Percentiles rank a stretch among this genome's conserved stretches.
These are phyloP conservation scores for Euzetes globulus DNA, from an alignment of 2,888 invertebrate species.

Conservation along the genomic window DNA sequence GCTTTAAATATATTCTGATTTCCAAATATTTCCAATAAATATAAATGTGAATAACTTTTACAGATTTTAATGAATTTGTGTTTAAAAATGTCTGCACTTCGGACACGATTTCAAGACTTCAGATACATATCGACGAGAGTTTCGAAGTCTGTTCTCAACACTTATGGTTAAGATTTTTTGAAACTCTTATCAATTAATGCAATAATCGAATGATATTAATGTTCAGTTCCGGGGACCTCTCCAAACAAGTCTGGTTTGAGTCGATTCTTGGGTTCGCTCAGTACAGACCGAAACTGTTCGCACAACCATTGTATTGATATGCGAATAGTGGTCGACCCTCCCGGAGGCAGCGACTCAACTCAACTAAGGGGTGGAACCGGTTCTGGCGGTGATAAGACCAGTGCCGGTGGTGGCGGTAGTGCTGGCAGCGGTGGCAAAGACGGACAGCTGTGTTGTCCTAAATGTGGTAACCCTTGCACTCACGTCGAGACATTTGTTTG, in stretches of 20 bases:
- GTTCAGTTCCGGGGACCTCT: too few species aligned
- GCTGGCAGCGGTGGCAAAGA: slow-evolving; percentile 43
- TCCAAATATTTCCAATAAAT: too few species aligned
- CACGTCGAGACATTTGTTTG: slow-evolving; percentile 95
- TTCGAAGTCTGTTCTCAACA: background rate
- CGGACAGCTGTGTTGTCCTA: slow-evolving; percentile 63
- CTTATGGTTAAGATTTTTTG: background rate
- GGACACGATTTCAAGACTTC: slow-evolving; percentile 21
- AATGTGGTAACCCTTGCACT: slow-evolving; percentile 94
- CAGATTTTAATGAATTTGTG: background rate
- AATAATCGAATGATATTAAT: background rate
- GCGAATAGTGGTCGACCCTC: slow-evolving; percentile 8
- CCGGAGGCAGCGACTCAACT: background rate
- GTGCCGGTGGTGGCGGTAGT: slow-evolving; percentile 33
- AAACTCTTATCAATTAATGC: background rate
- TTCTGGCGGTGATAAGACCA: background rate
- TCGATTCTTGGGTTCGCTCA: background rate
- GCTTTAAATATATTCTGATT: too few species aligned
- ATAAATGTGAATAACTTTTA: background rate
- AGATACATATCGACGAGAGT: slow-evolving; percentile 7
- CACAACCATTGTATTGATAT: background rate
- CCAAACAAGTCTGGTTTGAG: background rate
- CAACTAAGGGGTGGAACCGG: background rate
- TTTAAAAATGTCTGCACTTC: background rate
- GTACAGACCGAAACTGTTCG: background rate